These are phyloP conservation scores for mouse (Mus musculus) DNA, from an alignment of 2,113 vertebrate species.

Conservation along the genomic window DNA sequence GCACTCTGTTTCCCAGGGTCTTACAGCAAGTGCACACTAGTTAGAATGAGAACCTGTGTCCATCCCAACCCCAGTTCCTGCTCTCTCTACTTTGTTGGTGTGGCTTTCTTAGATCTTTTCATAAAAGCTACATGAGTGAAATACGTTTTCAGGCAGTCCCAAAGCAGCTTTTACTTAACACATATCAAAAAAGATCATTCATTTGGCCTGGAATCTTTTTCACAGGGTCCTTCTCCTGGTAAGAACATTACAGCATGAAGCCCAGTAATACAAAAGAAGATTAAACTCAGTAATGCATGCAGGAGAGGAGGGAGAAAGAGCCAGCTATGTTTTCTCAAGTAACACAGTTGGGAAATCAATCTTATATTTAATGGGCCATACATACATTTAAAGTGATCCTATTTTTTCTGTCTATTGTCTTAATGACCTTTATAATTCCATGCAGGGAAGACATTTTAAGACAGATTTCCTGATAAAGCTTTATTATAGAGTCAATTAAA, in stretches of 20 bases:
- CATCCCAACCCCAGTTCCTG: neutral
- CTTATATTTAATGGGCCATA: conserved; percentile 2
- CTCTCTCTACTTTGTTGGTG: neutral
- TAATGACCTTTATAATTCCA: conserved; percentile 66
- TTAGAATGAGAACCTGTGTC: neutral
- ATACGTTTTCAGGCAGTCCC: conserved; percentile 26
- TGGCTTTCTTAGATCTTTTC: conserved; percentile 11
- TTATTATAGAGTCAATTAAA: conserved; percentile 46
- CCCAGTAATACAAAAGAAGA: conserved; percentile 41
- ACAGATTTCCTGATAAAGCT: conserved; percentile 44
- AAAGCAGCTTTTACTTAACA: conserved; percentile 47
- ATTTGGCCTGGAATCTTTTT: conserved; percentile 11
- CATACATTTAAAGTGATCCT: conserved; percentile 56
- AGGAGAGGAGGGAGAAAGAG: neutral
- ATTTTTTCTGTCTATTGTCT: conserved; percentile 65
- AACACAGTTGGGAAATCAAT: conserved; percentile 58
- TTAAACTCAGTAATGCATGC: conserved; percentile 17
- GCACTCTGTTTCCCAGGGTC: neutral
- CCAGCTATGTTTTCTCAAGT: conserved; percentile 39
- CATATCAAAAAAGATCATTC: conserved; percentile 1
- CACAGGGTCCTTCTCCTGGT: conserved; percentile 41
- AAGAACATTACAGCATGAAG: conserved; percentile 4
- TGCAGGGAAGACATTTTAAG: conserved; percentile 44
- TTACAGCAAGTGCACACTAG: neutral
- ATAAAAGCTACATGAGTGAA: conserved; percentile 4